Conservation (phyloP, 2,113 vertebrate genomes). For the Oncorhynchus clarkii region DNA sequence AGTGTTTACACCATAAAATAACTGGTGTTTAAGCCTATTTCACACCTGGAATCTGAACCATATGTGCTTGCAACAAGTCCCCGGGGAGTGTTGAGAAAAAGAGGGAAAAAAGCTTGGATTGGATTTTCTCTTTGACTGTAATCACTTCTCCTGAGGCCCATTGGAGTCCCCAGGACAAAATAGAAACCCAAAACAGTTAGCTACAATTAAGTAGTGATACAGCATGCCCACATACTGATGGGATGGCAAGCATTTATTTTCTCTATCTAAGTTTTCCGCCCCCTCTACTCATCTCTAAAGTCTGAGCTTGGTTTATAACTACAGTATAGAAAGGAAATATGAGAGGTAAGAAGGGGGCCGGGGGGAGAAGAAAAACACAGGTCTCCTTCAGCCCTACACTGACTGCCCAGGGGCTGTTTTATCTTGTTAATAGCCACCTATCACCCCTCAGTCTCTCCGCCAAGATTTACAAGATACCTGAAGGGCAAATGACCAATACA, state of each 20-base stretch:
- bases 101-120: conserved; percentile 28
- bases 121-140: conserved; percentile 53
- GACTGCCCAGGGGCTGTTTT: conserved; percentile 68
- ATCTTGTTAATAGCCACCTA: conserved; percentile 75
- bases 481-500: conserved; percentile 66
- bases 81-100: conserved; percentile 39
- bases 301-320: neutral
- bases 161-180: conserved; percentile 61
- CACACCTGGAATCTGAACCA: conserved; percentile 67
- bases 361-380: conserved; percentile 49
- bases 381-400: conserved; percentile 60
- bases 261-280: neutral
- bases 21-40: conserved; percentile 70
- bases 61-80: conserved; percentile 59
- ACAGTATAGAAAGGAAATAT: neutral
- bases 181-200: conserved; percentile 31
- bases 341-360: neutral
- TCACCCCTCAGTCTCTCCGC: conserved; percentile 69
- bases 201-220: conserved; percentile 67
- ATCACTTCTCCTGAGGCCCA: conserved; percentile 59
- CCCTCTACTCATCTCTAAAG: neutral
- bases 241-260: conserved; percentile 53
- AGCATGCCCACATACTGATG: conserved; percentile 64
- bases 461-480: conserved; percentile 72
- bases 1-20: conserved; percentile 70